Evolutionary conservation across 2,113 vertebrate species (phyloP), one percentile per base, ranked within the genome.

Genomic region (Poeciliopsis occidentalis): DNA sequence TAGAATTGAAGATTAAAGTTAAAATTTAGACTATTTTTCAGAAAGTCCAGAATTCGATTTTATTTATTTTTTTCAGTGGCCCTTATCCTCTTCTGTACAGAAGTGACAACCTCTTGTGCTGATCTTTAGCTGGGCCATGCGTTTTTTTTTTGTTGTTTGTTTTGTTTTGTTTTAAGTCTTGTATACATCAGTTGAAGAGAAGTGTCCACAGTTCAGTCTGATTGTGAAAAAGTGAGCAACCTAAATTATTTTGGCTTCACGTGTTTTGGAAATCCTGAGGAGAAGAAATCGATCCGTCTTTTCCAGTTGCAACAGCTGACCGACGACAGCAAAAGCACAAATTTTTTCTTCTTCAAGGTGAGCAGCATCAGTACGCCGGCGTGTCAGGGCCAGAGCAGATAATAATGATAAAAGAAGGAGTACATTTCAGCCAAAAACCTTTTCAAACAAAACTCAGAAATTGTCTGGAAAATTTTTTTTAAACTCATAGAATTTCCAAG

Each of bases 201-300:
- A 54, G 75, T 60, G 75, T 83, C 80, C 77, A 76, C 80, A 71
- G 68, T 76, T 47, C 30, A 57, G 79, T 76, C 80, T 73, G 65
- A 75, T 65, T 30, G 83, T 75, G 85, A 79, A 75, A 84, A 84
- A 65, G 77, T 75, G 82, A 81, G 85, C 82, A 76, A 75, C 75
- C 68, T 81, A 61, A 44, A 64, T 69, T 71, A 65, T 81, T 90
- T 88, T 89, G 91, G 88, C 86, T 89, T 93, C 78, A 69, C 60
- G 81, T 90, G 88, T 66, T 78, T 82, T 76, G 30, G 85, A 79
- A 84, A 92, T 90, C 92, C 92, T 93, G 91, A 92, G 91, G 85
- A 91, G 90, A 91, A 87, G 85, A 90, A 69, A 70, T 86, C 39
- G 8, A 74, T 81, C 73, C 76, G 22, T 69, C 66, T 41, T 37